phyloP scores from a whole-genome alignment of 1,140 invertebrate genomes.

The Drosophila baimaii region DNA sequence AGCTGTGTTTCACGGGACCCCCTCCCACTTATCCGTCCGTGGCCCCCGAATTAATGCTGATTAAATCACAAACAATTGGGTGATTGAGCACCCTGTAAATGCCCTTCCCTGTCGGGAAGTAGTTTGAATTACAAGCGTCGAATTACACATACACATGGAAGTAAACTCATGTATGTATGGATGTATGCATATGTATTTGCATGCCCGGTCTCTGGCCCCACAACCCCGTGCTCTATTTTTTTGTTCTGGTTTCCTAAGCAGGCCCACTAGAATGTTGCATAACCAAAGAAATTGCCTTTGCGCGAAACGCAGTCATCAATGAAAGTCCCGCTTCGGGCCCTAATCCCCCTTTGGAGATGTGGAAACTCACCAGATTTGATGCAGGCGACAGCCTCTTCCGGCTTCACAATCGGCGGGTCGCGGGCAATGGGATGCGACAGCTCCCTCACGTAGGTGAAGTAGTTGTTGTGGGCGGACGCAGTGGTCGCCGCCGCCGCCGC shows the following conservation, averaged over 20 bases:
- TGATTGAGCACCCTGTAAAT: constrained; percentile 46
- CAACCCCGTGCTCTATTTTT: constrained; percentile 30
- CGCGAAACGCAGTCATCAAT: constrained; percentile 11
- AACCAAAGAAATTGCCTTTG: constrained; percentile 48
- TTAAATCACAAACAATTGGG: constrained; percentile 50
- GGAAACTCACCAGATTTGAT: constrained; percentile 85
- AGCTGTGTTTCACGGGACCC: too few species aligned
- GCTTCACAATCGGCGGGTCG: constrained; percentile 85
- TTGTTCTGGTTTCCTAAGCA: constrained; percentile 52
- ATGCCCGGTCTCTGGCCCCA: constrained; percentile 20
- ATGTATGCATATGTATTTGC: too few species aligned
- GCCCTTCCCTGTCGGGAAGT: constrained; percentile 27
- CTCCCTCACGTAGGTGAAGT: constrained; percentile 86
- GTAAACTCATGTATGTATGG: constrained; percentile 22
- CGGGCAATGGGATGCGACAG: constrained; percentile 85
- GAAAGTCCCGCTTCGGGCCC: neutral
- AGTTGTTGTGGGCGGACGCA: constrained; percentile 76
- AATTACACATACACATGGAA: constrained; percentile 16
- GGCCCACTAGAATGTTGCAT: constrained; percentile 56
- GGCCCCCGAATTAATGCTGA: neutral
- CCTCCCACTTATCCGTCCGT: neutral
- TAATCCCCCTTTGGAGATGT: neutral
- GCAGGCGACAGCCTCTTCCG: constrained; percentile 85
- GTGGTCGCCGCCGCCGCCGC: constrained; percentile 28
- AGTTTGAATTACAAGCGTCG: constrained; percentile 36